phyloP scores from a whole-genome alignment of 2,113 vertebrate species.

The Nyctereutes procyonoides region DNA sequence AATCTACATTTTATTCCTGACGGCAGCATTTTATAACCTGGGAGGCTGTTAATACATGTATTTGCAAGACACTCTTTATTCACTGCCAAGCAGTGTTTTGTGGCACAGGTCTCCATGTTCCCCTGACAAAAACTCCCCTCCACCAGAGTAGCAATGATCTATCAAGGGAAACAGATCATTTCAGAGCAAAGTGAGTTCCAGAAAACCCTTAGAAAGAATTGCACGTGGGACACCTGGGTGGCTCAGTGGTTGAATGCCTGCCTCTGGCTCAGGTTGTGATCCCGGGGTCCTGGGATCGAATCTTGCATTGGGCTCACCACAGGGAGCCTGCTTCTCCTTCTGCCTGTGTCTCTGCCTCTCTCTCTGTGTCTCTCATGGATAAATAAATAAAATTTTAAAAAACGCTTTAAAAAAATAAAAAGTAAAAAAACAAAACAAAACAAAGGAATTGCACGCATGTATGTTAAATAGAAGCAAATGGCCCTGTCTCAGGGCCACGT shows the following conservation, averaged over 20 bases:
- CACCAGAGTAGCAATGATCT: background rate
- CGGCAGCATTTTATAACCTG: background rate
- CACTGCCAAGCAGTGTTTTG: background rate
- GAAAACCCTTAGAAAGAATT: constrained; percentile 36
- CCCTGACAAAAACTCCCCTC: background rate
- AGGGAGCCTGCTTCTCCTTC: too few species aligned
- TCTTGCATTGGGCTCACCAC: too few species aligned
- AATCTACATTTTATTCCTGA: background rate
- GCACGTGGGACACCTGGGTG: background rate
- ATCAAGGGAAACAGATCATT: background rate
- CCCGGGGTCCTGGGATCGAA: too few species aligned
- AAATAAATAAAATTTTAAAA: too few species aligned
- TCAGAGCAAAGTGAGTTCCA: background rate
- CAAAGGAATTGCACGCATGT: background rate
- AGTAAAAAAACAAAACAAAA: too few species aligned
- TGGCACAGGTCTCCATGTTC: accelerated
- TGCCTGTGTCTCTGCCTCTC: too few species aligned
- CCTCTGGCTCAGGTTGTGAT: too few species aligned
- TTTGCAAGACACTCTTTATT: background rate
- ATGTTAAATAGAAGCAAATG: background rate
- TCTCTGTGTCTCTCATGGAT: too few species aligned
- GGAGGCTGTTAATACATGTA: background rate
- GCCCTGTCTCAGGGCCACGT: background rate
- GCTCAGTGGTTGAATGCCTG: too few species aligned
- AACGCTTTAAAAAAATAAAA: too few species aligned